These are phyloP conservation scores for Andrena camellia DNA, from an alignment of 2,888 invertebrate genomes.

Conservation along the genomic window DNA sequence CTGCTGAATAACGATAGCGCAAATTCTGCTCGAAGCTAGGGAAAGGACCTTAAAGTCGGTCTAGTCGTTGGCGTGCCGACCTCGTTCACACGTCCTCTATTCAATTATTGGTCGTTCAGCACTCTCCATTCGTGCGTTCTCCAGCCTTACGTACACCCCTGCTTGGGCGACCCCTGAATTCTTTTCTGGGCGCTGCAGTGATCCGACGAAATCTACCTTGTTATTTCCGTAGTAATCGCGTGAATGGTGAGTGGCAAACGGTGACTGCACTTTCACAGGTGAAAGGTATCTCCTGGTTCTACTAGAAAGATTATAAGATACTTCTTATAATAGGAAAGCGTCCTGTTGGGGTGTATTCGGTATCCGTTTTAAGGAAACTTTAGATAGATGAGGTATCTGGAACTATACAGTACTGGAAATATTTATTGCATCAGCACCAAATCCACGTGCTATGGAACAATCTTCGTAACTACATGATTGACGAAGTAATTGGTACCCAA, in stretches of 20 bases:
- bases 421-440: no score
- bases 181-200: conserved; percentile 20
- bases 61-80: conserved; percentile 75
- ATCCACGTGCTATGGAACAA: no score
- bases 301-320: no score
- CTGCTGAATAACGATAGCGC: conserved; percentile 74
- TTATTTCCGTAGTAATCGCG: conserved; percentile 38
- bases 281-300: background rate
- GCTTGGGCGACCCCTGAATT: conserved; percentile 32
- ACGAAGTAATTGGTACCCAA: no score
- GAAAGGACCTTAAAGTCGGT: conserved; percentile 71
- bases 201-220: conserved; percentile 54
- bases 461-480: no score
- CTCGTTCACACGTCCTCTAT: conserved; percentile 78
- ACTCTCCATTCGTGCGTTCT: conserved; percentile 65
- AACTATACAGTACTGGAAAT: no score
- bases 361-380: no score
- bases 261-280: background rate
- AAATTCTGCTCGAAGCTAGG: conserved; percentile 65
- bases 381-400: no score
- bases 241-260: conserved; percentile 30
- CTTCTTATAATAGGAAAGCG: no score
- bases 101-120: conserved; percentile 79
- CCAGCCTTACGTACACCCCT: conserved; percentile 29
- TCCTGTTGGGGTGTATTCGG: no score